Evolutionary conservation across 2,797 vertebrate species (phyloP).

Genomic region (Pangasius macronema): DNA sequence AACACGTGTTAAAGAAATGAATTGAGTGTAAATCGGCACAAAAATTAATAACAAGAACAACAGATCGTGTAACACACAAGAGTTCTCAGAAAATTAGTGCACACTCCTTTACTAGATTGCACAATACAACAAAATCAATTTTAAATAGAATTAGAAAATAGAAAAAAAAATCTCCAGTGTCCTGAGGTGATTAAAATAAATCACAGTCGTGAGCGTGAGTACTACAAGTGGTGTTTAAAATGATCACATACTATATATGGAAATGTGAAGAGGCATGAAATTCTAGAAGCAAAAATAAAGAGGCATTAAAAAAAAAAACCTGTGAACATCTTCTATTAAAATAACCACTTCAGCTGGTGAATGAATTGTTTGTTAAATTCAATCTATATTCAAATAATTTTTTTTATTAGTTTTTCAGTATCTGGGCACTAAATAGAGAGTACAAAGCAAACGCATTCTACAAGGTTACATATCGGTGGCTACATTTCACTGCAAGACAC

Average conservation of each 20-base stretch:
- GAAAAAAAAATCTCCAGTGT: slow-evolving; percentile 58
- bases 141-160: not conserved
- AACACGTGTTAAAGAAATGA: not conserved
- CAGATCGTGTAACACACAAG: not conserved
- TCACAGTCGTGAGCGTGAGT: slow-evolving; percentile 10
- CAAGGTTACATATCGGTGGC: slow-evolving; percentile 51
- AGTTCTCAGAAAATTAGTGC: slow-evolving; percentile 58
- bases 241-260: not conserved
- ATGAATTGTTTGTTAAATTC: not conserved
- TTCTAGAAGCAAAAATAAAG: slow-evolving; percentile 6
- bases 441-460: slow-evolving; percentile 53
- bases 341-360: not conserved
- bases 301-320: not conserved
- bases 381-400: not conserved
- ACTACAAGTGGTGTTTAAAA: not conserved
- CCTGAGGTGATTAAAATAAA: slow-evolving; percentile 51
- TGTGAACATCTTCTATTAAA: not conserved
- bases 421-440: slow-evolving; percentile 34
- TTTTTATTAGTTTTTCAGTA: slow-evolving; percentile 1
- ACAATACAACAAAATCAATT: slow-evolving; percentile 65
- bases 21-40: slow-evolving; percentile 25
- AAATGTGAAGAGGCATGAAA: not conserved
- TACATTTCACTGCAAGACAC: slow-evolving; percentile 63
- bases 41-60: slow-evolving; percentile 11
- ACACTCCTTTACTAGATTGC: slow-evolving; percentile 69